Evolutionary conservation across 2,888 invertebrate genomes (phyloP).

Genomic region (Acleris laterana): DNA sequence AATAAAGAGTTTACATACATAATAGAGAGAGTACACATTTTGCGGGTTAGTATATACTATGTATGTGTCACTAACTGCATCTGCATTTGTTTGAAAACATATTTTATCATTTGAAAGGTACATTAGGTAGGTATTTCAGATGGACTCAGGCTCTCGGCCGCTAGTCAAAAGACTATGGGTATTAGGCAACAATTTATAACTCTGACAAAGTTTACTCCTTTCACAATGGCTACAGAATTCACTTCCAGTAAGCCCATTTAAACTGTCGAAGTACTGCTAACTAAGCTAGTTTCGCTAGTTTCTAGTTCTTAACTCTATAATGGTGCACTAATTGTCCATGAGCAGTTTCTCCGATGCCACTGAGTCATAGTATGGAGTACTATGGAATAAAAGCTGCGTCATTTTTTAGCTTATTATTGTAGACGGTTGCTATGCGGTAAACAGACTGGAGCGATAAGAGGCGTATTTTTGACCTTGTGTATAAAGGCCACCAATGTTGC

Average conservation of each 20-base stretch:
- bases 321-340: slow-evolving; percentile 47
- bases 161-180: too few relatives aligned
- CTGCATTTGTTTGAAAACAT: too few relatives aligned
- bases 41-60: too few relatives aligned
- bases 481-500: not conserved
- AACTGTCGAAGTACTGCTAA: slow-evolving; percentile 11
- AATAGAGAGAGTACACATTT: too few relatives aligned
- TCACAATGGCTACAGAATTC: not conserved
- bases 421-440: slow-evolving; percentile 24
- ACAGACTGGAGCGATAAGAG: not conserved
- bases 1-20: too few relatives aligned
- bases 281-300: slow-evolving; percentile 31
- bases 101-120: too few relatives aligned
- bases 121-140: too few relatives aligned
- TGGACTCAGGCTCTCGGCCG: too few relatives aligned
- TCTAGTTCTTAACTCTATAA: slow-evolving; percentile 42
- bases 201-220: not conserved
- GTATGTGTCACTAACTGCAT: too few relatives aligned
- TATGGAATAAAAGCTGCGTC: slow-evolving; percentile 43
- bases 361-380: slow-evolving; percentile 40
- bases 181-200: too few relatives aligned
- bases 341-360: slow-evolving; percentile 45
- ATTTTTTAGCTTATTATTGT: slow-evolving; percentile 37
- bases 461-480: slow-evolving; percentile 9
- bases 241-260: slow-evolving; percentile 17